phyloP scores from a whole-genome alignment of 2,888 invertebrate species.

The Pyrrhia umbra region DNA sequence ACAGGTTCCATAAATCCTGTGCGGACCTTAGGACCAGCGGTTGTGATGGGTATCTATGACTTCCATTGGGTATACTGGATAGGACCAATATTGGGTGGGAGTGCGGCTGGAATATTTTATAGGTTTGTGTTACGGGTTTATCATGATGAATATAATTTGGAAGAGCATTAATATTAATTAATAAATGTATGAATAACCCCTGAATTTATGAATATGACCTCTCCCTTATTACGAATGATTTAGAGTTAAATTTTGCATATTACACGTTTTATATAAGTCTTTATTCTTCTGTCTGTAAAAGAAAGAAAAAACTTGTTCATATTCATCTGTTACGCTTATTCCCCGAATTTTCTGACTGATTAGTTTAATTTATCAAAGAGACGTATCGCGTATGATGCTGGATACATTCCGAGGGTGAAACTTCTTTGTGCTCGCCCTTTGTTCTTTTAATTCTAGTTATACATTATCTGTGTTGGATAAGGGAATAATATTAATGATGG shows the following conservation, averaged over 20 bases:
- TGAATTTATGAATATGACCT: too few species aligned
- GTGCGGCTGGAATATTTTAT: conserved; percentile 63
- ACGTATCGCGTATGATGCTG: conserved; percentile 11
- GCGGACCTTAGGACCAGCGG: conserved; percentile 62
- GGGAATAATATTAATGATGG: not conserved
- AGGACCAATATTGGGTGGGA: conserved; percentile 63
- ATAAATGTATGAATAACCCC: not conserved
- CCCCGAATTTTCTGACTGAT: conserved; percentile 25
- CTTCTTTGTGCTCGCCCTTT: conserved; percentile 6
- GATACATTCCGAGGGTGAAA: conserved; percentile 20
- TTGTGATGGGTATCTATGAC: conserved; percentile 60
- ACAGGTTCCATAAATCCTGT: conserved; percentile 65
- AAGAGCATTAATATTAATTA: not conserved
- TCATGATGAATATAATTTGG: not conserved
- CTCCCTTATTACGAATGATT: too few species aligned
- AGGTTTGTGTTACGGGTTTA: conserved; percentile 48
- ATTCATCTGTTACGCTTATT: not conserved
- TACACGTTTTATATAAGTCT: too few species aligned
- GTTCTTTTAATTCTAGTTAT: conserved; percentile 19
- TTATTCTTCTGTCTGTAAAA: too few species aligned
- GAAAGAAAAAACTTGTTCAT: not conserved
- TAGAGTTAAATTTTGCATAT: too few species aligned
- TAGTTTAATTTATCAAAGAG: conserved; percentile 32
- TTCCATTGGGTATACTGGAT: conserved; percentile 65
- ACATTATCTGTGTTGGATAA: conserved; percentile 14